phyloP scores from a whole-genome alignment of 1,140 invertebrate genomes.

The Drosophila bocki region DNA sequence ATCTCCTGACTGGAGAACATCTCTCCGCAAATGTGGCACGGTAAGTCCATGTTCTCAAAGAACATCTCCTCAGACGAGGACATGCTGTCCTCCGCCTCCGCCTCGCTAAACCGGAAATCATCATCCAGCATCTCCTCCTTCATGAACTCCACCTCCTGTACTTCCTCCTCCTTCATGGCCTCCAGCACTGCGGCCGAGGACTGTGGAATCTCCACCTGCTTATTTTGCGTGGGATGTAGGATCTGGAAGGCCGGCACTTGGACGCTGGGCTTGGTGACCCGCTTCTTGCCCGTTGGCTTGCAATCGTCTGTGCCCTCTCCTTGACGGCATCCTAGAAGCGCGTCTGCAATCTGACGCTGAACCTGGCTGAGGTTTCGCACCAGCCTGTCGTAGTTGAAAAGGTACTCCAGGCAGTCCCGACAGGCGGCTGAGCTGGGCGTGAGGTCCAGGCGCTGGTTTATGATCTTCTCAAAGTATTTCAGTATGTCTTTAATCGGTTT shows the following conservation, averaged over 20 bases:
- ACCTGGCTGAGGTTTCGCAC: slow-evolving; percentile 69
- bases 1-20: slow-evolving; percentile 64
- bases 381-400: slow-evolving; percentile 67
- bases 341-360: slow-evolving; percentile 66
- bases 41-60: slow-evolving; percentile 47
- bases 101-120: slow-evolving; percentile 50
- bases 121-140: slow-evolving; percentile 41
- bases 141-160: slow-evolving; percentile 24
- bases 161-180: slow-evolving; percentile 10
- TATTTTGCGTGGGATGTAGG: slow-evolving; percentile 10
- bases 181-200: neutral
- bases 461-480: slow-evolving; percentile 70
- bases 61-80: slow-evolving; percentile 49
- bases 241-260: slow-evolving; percentile 37
- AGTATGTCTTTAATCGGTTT: slow-evolving; percentile 72
- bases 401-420: slow-evolving; percentile 63
- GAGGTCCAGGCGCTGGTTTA: slow-evolving; percentile 65
- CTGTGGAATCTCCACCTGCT: neutral
- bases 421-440: slow-evolving; percentile 57
- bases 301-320: slow-evolving; percentile 12
- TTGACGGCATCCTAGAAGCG: slow-evolving; percentile 56
- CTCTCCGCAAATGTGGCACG: slow-evolving; percentile 70
- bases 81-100: slow-evolving; percentile 51
- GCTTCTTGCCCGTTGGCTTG: slow-evolving; percentile 30
- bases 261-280: slow-evolving; percentile 24